These are phyloP conservation scores for Oncorhynchus mykiss DNA, from an alignment of 2,113 vertebrate genomes.

Conservation along the genomic window DNA sequence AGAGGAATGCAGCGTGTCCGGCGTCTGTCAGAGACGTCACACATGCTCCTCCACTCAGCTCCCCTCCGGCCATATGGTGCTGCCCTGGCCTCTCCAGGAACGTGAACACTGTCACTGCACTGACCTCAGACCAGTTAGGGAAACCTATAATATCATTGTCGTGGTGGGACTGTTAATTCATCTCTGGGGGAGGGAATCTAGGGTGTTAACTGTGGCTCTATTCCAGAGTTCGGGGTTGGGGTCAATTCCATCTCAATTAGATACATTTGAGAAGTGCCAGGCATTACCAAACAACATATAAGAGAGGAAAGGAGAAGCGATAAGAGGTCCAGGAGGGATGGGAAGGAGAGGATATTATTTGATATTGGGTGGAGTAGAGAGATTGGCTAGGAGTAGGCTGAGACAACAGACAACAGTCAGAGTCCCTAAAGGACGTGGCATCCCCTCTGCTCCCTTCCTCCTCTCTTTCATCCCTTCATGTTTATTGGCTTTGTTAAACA, in stretches of 20 bases:
- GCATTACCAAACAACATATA: too few species aligned
- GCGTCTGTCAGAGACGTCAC: constrained; percentile 44
- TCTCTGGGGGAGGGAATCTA: neutral
- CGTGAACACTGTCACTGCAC: constrained; percentile 29
- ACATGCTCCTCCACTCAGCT: constrained; percentile 56
- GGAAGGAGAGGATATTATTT: neutral
- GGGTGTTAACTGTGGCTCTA: too few species aligned
- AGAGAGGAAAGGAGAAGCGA: too few species aligned
- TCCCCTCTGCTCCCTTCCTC: too few species aligned
- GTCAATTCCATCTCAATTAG: neutral
- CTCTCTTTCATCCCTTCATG: too few species aligned
- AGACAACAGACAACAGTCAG: too few species aligned
- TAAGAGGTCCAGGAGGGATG: neutral
- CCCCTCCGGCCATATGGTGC: constrained; percentile 49
- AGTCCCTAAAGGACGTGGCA: too few species aligned
- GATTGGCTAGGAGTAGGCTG: constrained; percentile 1
- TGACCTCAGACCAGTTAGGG: constrained; percentile 6
- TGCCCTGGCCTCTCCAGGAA: constrained; percentile 38
- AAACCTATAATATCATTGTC: constrained; percentile 40
- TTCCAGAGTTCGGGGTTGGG: too few species aligned
- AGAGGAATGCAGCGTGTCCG: neutral
- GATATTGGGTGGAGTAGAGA: neutral
- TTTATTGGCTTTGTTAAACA: neutral
- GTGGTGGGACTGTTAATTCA: constrained; percentile 3
- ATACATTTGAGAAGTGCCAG: neutral